Evolutionary conservation across 2,113 vertebrate species (phyloP).

Genomic region (Diadophis punctatus): DNA sequence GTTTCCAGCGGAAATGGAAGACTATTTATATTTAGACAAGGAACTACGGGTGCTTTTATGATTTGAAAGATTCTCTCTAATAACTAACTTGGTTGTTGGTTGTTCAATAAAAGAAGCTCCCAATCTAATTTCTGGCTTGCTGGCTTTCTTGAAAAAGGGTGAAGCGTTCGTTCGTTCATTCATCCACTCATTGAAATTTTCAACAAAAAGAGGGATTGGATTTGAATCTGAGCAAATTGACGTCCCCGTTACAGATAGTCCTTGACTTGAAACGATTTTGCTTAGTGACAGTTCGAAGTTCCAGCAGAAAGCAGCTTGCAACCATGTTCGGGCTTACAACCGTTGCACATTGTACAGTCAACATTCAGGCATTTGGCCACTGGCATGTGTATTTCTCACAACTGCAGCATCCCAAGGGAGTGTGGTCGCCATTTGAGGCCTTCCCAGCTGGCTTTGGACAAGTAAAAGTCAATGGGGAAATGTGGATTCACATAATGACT

Average conservation of each 20-base stretch:
- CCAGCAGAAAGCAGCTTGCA: no score
- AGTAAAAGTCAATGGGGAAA: neutral
- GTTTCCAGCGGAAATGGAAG: rapidly evolving
- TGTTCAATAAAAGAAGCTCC: slow-evolving; percentile 57
- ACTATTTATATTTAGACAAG: rapidly evolving
- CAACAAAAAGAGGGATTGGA: neutral
- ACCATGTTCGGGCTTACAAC: no score
- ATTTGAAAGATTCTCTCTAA: slow-evolving; percentile 37
- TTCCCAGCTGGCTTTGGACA: neutral
- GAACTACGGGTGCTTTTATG: neutral
- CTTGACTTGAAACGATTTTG: neutral
- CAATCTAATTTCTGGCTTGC: rapidly evolving
- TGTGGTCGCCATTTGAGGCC: neutral
- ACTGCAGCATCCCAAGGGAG: no score
- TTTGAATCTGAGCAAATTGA: neutral
- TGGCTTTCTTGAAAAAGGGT: neutral
- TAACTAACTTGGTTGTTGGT: neutral
- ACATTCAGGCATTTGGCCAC: no score
- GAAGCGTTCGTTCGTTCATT: rapidly evolving
- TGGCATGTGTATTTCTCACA: no score
- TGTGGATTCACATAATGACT: neutral
- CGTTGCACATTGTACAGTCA: no score
- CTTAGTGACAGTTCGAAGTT: neutral
- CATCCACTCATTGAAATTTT: neutral
- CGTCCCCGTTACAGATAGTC: neutral